phyloP scores from a whole-genome alignment of 2,113 vertebrate species.

The Podarcis muralis region DNA sequence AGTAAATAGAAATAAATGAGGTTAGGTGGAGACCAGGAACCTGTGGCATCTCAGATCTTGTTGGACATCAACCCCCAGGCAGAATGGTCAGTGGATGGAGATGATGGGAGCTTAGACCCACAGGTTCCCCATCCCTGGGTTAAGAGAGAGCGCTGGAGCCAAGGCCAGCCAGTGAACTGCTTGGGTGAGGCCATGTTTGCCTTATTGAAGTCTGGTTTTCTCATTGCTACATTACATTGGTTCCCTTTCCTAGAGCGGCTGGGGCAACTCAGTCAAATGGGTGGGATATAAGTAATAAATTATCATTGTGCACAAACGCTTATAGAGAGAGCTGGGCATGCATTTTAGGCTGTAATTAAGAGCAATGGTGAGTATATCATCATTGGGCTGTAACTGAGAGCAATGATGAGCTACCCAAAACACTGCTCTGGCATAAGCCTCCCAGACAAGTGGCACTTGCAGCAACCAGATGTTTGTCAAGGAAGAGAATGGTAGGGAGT shows the following conservation, averaged over 20 bases:
- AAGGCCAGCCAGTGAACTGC: not conserved
- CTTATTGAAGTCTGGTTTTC: not conserved
- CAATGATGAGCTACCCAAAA: not conserved
- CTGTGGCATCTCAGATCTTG: not conserved
- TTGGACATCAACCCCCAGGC: not conserved
- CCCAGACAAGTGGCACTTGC: not conserved
- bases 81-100: not conserved
- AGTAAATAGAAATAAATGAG: not conserved
- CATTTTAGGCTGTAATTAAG: not conserved
- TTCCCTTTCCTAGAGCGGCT: no score
- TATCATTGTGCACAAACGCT: no score
- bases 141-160: not conserved
- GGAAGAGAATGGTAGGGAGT: no score
- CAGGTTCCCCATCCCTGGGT: not conserved
- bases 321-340: not conserved
- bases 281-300: no score
- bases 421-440: not conserved
- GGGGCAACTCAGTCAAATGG: no score
- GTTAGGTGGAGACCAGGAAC: not conserved
- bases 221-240: not conserved
- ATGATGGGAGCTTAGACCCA: not conserved
- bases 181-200: not conserved
- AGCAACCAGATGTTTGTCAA: not conserved
- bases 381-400: not conserved
- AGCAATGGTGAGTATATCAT: not conserved